Conservation (phyloP, 2,113 vertebrate species). For the Hydropotes inermis region DNA sequence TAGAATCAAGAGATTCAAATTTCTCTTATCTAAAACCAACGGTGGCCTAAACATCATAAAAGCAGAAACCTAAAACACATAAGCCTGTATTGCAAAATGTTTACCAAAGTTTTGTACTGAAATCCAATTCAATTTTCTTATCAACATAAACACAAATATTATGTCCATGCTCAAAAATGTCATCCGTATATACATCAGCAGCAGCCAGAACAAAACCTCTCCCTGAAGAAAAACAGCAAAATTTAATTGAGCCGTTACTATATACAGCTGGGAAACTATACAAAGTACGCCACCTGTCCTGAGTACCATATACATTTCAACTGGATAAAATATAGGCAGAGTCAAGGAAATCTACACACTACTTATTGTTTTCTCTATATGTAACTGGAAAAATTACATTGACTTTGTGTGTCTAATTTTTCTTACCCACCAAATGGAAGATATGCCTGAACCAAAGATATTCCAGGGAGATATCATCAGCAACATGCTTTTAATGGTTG, state of each 20-base stretch:
- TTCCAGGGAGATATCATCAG: not conserved
- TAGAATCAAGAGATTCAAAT: not conserved
- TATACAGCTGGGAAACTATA: not conserved
- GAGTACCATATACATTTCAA: not conserved
- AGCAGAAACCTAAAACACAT: slow-evolving; percentile 20
- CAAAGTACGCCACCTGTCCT: not conserved
- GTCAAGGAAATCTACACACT: not conserved
- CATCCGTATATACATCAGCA: not conserved
- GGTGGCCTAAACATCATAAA: not conserved
- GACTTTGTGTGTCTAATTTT: not conserved
- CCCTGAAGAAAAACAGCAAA: not conserved
- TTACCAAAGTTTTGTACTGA: slow-evolving; percentile 1
- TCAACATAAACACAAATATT: slow-evolving; percentile 11
- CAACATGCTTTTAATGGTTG: not conserved
- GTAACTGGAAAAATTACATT: not conserved
- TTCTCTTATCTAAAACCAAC: slow-evolving; percentile 5
- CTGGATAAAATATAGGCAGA: not conserved
- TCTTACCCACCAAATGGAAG: slow-evolving; percentile 10
- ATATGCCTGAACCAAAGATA: not conserved
- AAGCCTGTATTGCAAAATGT: slow-evolving; percentile 14
- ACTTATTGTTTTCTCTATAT: not conserved
- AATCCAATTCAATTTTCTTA: slow-evolving; percentile 32
- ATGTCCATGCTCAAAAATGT: not conserved
- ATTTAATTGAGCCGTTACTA: slow-evolving; percentile 1
- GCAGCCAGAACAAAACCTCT: not conserved